Evolutionary conservation across 2,797 vertebrate genomes (phyloP).

Genomic region (Mastacembelus armatus): DNA sequence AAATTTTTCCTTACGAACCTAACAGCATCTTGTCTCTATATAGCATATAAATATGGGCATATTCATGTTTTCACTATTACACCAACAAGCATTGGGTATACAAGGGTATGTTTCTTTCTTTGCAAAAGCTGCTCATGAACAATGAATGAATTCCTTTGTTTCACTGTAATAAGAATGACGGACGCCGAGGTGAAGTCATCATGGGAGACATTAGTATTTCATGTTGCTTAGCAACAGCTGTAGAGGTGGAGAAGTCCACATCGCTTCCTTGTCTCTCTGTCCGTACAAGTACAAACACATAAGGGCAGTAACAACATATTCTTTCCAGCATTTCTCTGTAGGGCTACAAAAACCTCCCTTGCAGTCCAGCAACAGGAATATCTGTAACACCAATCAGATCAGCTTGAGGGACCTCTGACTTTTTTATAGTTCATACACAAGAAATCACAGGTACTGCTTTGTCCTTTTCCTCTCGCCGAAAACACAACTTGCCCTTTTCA

Average conservation of each 20-base stretch:
- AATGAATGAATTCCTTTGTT: constrained; percentile 25
- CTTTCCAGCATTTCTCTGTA: neutral
- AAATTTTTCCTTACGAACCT: no score
- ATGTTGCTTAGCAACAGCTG: constrained; percentile 53
- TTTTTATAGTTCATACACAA: constrained; percentile 32
- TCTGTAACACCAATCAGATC: constrained; percentile 39
- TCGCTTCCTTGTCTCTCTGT: constrained; percentile 15
- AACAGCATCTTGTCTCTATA: no score
- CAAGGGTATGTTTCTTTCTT: neutral
- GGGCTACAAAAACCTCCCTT: constrained; percentile 2
- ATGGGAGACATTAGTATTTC: constrained; percentile 6
- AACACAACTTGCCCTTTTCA: constrained; percentile 61
- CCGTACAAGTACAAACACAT: constrained; percentile 8
- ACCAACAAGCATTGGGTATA: neutral
- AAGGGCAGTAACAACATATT: constrained; percentile 6
- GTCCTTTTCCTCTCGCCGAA: constrained; percentile 46
- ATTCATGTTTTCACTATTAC: no score
- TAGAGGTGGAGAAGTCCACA: constrained; percentile 11
- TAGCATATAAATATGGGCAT: no score
- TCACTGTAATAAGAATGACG: constrained; percentile 13
- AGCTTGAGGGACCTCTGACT: constrained; percentile 23
- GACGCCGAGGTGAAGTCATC: constrained; percentile 22
- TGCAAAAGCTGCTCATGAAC: no score
- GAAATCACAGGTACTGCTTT: constrained; percentile 31
- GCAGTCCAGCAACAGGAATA: constrained; percentile 16